These are phyloP conservation scores for Heterotis niloticus DNA, from an alignment of 2,113 vertebrate species.

Conservation along the genomic window DNA sequence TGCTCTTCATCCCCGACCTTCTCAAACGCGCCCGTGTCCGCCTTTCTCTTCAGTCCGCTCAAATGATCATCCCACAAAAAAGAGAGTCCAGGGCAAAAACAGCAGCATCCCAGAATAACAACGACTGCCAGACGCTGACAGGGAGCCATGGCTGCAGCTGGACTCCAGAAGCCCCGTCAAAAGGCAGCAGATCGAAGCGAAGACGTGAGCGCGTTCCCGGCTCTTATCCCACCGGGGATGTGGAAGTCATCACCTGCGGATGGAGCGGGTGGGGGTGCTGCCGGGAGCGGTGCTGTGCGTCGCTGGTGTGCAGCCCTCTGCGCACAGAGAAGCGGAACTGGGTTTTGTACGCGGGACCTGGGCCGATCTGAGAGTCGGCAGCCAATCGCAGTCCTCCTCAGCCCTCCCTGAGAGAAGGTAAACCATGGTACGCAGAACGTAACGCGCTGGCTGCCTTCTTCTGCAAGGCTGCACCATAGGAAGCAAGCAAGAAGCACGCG, in stretches of 20 bases:
- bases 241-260: slow-evolving; percentile 49
- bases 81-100: slow-evolving; percentile 61
- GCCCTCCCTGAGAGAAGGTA: slow-evolving; percentile 60
- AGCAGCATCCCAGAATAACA: slow-evolving; percentile 71
- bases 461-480: background rate
- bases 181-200: background rate
- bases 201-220: slow-evolving; percentile 37
- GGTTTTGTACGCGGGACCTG: slow-evolving; percentile 48
- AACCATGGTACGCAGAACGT: slow-evolving; percentile 47
- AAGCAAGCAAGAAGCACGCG: no score
- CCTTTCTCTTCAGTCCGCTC: slow-evolving; percentile 41
- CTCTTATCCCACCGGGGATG: slow-evolving; percentile 41
- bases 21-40: slow-evolving; percentile 42
- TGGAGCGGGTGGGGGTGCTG: slow-evolving; percentile 15
- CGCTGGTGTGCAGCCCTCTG: slow-evolving; percentile 20
- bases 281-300: background rate
- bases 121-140: slow-evolving; percentile 42
- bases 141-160: slow-evolving; percentile 62
- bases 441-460: background rate
- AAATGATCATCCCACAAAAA: slow-evolving; percentile 54
- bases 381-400: slow-evolving; percentile 55
- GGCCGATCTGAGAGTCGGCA: slow-evolving; percentile 42
- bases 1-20: slow-evolving; percentile 32
- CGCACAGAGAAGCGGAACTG: background rate
- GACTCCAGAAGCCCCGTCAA: background rate